Conservation (phyloP, 2,888 invertebrate genomes). For the Drosophila antonietae region DNA sequence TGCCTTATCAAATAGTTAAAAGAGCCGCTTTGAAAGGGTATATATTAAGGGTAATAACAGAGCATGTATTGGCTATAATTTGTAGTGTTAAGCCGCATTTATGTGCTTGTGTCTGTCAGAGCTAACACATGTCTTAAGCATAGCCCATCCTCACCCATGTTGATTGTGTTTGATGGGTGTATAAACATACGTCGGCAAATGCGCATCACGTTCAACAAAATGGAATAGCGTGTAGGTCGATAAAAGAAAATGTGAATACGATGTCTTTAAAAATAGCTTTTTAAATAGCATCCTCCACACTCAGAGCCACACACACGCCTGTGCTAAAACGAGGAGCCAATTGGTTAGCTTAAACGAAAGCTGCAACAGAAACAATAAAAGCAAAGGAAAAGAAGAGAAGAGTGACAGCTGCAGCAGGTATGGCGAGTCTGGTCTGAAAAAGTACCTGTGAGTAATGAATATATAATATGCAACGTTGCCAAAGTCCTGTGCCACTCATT, state of each 20-base stretch:
- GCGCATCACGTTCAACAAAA: conserved; percentile 72
- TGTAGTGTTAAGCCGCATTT: conserved; percentile 15
- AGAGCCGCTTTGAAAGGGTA: conserved; percentile 5
- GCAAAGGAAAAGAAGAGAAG: neutral
- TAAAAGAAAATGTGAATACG: conserved; percentile 72
- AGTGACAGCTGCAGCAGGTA: conserved; percentile 42
- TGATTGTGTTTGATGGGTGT: conserved; percentile 43
- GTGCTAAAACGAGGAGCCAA: conserved; percentile 29
- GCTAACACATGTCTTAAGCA: conserved; percentile 26
- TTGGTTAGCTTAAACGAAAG: conserved; percentile 33
- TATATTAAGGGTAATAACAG: conserved; percentile 33
- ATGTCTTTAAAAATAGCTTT: conserved; percentile 79
- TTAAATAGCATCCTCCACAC: conserved; percentile 39
- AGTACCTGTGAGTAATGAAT: conserved; percentile 77
- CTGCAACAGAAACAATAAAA: conserved; percentile 26
- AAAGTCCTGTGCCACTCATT: conserved; percentile 60
- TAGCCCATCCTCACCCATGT: conserved; percentile 6
- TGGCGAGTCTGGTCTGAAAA: conserved; percentile 28
- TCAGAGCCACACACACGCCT: neutral
- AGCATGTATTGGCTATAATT: conserved; percentile 48
- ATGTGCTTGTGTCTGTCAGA: neutral
- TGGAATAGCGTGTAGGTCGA: conserved; percentile 67
- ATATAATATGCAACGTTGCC: conserved; percentile 68
- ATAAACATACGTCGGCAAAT: conserved; percentile 44
- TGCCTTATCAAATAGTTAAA: conserved; percentile 14